A percentile compares a stretch with the other conserved stretches of the same genome.
Evolutionary conservation across 2,888 invertebrate genomes (phyloP).

Genomic region (Metopia argyrocephala): DNA sequence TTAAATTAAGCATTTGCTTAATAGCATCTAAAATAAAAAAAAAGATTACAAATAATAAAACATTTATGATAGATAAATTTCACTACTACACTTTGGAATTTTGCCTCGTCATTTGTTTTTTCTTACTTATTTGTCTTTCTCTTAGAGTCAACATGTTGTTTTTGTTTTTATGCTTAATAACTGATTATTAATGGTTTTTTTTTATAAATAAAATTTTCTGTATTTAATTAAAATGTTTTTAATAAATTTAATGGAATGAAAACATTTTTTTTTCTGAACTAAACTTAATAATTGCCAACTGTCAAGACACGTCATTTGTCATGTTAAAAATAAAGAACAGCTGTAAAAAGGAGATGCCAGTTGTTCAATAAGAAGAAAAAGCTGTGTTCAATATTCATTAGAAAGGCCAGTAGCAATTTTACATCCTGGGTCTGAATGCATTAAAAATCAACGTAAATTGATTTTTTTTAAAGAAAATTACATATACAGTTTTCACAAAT

Average conservation of each 20-base stretch:
- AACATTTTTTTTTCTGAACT: slow-evolving; percentile 39
- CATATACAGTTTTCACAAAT: no score
- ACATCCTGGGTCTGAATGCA: no score
- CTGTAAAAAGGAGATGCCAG: slow-evolving; percentile 32
- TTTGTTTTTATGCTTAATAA: background rate
- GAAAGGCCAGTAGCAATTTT: background rate
- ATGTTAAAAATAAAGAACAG: slow-evolving; percentile 61
- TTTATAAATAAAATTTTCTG: background rate
- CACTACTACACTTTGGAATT: background rate
- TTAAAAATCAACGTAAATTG: no score
- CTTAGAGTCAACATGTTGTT: slow-evolving; percentile 83
- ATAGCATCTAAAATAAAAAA: slow-evolving; percentile 85
- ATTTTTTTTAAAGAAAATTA: no score
- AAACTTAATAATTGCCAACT: slow-evolving; percentile 47
- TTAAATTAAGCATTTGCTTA: slow-evolving; percentile 97
- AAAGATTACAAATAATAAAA: background rate
- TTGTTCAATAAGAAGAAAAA: background rate
- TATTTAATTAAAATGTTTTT: slow-evolving; percentile 13
- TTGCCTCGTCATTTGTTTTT: background rate
- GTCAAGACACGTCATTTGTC: slow-evolving; percentile 55
- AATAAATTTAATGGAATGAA: slow-evolving; percentile 58
- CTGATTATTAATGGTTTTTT: background rate
- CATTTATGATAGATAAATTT: background rate
- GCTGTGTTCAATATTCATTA: slow-evolving; percentile 2
- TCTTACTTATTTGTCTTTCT: slow-evolving; percentile 85